Evolutionary conservation across 1,140 invertebrate species (phyloP), one percentile per base, ranked within the genome.

Genomic region (Aphidius gifuensis): DNA sequence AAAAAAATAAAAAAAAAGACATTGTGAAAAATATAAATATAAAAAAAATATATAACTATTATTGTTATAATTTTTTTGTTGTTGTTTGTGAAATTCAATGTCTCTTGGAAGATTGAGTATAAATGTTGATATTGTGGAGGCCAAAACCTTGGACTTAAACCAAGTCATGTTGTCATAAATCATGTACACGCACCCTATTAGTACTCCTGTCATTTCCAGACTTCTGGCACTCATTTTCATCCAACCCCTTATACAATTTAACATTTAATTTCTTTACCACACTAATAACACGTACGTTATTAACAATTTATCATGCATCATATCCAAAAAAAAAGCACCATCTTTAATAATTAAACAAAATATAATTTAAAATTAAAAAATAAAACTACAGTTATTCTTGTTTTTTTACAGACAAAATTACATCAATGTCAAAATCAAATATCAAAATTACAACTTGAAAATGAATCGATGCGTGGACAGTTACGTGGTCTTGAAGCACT

Each of bases 351-450:
- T 21, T 21, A 5, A 21, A 50, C 5, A 48, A 48, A 48, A 11
- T 6, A 48, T n/a, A n/a, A 48, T 11, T 48, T 48, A 6, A 9
- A 11, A 9, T 1, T 45, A 45, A 45, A 45, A 45, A 8, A 45
- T 1, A 45, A 45, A 49, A 9, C 16, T 49, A 21, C n/a, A 23
- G 16, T 48, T 21, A 53, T 9, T 21, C 2, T 38, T 6, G 3
- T 21, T 38, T 53, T 53, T 53, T 32, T 84, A 23, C 82, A 90
- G 88, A 83, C 85, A 55, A 88, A 88, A 68, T 84, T 90, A 56
- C 85, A 88, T 61, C 89, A 92, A 71, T 90, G 88, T 74, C 88
- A 90, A 71, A 83, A 80, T 49, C 87, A 90, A 44, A 84, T 92
- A 58, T 83, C 86, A 43, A 85, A 86, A 60, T 74, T 92, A 67